phyloP scores from a whole-genome alignment of 2,797 vertebrate species.

The Pangasius mekongensis region DNA sequence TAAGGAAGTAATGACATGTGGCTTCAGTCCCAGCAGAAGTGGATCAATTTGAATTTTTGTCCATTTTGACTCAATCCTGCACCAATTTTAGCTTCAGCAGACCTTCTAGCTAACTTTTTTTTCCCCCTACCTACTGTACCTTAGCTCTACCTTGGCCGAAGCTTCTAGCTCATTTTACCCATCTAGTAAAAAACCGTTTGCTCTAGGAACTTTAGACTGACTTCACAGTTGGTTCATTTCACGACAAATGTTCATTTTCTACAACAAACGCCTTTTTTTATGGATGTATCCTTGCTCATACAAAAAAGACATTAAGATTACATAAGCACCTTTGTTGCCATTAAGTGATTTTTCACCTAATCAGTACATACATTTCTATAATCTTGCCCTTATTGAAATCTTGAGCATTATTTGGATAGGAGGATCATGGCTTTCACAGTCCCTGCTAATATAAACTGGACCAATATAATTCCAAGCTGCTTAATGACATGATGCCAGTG shows the following conservation, averaged over 20 bases:
- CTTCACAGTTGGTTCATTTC: no score
- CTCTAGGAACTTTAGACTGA: no score
- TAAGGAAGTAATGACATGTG: neutral
- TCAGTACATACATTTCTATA: neutral
- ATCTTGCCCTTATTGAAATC: neutral
- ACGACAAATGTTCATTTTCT: no score
- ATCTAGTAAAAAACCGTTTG: no score
- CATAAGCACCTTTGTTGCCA: neutral
- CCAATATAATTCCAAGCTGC: neutral
- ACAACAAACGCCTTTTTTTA: neutral
- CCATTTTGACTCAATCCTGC: neutral
- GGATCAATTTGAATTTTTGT: neutral
- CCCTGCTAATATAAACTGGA: neutral
- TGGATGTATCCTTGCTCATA: neutral
- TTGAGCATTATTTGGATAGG: neutral
- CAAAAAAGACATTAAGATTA: neutral
- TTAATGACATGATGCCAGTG: neutral
- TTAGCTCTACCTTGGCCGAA: no score
- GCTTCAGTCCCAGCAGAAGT: neutral
- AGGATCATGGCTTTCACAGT: neutral
- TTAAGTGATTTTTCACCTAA: neutral
- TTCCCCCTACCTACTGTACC: no score
- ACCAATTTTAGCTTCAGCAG: neutral
- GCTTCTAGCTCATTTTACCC: no score
- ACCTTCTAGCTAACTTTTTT: neutral